A percentile compares a stretch with the other conserved stretches of the same genome.
These are phyloP conservation scores for Erithacus rubecula DNA, from an alignment of 2,797 vertebrate species.

Conservation along the genomic window DNA sequence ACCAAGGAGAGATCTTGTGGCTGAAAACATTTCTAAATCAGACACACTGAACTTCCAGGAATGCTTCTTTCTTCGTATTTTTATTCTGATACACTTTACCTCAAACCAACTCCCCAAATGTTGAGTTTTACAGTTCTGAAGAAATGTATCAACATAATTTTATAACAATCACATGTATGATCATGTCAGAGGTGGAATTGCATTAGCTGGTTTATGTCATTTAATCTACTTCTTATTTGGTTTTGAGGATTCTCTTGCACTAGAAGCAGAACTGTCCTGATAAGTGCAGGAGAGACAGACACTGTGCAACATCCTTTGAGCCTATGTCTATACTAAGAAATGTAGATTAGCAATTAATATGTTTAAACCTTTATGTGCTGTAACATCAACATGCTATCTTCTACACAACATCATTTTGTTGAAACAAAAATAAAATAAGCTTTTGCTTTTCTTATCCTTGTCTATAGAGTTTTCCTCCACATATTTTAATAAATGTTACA, in stretches of 20 bases:
- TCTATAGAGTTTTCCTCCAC: not conserved
- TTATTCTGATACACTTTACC: not conserved
- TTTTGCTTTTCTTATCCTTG: not conserved
- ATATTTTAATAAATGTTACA: not conserved
- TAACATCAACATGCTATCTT: not conserved
- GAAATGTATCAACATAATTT: conserved; percentile 15
- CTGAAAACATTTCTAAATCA: not conserved
- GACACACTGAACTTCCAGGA: not conserved
- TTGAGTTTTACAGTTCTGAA: not conserved
- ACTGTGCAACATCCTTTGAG: not conserved
- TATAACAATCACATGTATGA: conserved; percentile 13
- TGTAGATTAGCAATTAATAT: not conserved
- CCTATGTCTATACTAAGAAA: not conserved
- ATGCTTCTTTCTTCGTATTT: not conserved
- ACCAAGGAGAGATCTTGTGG: not conserved
- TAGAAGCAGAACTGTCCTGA: not conserved
- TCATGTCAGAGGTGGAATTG: not conserved
- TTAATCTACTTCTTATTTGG: not conserved
- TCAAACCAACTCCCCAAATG: conserved; percentile 14
- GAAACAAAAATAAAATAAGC: not conserved
- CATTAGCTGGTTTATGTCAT: not conserved
- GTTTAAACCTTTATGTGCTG: not conserved
- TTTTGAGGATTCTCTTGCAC: not conserved
- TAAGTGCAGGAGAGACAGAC: not conserved
- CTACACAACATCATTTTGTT: not conserved